Conservation (phyloP, 2,797 vertebrate genomes). For the Netta rufina region DNA sequence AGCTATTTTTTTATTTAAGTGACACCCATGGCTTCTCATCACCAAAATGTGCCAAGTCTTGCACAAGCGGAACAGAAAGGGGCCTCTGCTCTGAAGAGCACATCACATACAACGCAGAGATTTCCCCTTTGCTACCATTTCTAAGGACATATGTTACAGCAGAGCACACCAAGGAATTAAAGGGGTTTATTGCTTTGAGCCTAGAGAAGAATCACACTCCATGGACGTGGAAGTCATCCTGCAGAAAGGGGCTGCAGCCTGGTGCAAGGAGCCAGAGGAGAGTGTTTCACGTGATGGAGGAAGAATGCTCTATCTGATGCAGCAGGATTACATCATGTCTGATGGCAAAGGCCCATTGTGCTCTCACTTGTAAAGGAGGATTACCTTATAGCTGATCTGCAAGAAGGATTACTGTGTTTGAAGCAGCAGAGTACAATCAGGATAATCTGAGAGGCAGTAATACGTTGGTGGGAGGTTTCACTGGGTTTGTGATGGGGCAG, state of each 20-base stretch:
- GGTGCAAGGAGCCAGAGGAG: neutral
- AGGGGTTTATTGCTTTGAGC: neutral
- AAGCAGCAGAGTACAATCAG: neutral
- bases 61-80: neutral
- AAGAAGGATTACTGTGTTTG: slow-evolving; percentile 63
- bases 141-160: rapidly evolving
- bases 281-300: neutral
- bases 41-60: neutral
- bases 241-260: neutral
- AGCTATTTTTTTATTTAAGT: neutral
- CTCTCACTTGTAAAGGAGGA: slow-evolving; percentile 57
- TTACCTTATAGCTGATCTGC: slow-evolving; percentile 67
- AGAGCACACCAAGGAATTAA: neutral
- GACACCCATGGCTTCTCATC: neutral
- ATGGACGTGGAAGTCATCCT: neutral
- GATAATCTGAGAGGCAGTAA: slow-evolving; percentile 1
- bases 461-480: neutral
- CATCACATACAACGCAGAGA: rapidly evolving
- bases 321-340: slow-evolving; percentile 64
- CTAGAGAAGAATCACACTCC: neutral
- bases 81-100: neutral
- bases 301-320: slow-evolving; percentile 24
- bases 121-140: neutral
- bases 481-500: neutral
- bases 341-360: slow-evolving; percentile 56